phyloP scores from a whole-genome alignment of 2,797 vertebrate genomes.

The Scolopax bukidnonensis region DNA sequence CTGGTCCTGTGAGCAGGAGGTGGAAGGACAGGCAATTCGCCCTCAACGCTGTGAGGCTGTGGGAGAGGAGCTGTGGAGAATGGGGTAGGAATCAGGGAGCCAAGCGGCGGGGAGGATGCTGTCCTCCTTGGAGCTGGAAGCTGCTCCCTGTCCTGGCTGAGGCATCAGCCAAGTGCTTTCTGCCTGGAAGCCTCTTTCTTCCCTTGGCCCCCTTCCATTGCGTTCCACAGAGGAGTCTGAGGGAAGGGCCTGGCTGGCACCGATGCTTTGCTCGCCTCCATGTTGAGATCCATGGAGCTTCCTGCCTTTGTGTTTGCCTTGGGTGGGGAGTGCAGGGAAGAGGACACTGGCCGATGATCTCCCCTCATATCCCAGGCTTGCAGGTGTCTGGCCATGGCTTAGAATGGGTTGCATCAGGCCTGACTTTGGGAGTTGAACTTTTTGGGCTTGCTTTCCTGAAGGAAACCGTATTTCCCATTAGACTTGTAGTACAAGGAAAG shows the following conservation, averaged over 20 bases:
- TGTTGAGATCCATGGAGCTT: neutral
- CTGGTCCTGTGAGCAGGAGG: neutral
- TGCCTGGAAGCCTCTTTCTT: neutral
- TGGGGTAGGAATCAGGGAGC: neutral
- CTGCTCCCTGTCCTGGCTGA: slow-evolving; percentile 1
- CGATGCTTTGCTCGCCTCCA: neutral
- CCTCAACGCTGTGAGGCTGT: neutral
- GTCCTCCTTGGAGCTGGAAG: neutral
- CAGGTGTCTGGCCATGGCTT: neutral
- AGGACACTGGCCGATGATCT: neutral
- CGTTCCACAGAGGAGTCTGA: neutral
- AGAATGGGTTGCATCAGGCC: neutral
- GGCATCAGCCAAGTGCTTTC: neutral
- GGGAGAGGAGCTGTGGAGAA: neutral
- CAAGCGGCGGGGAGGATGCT: neutral
- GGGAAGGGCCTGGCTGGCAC: neutral
- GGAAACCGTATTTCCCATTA: neutral
- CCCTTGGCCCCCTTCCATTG: slow-evolving; percentile 3
- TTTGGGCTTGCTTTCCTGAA: neutral
- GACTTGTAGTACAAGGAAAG: neutral
- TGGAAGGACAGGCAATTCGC: neutral
- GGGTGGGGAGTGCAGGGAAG: neutral
- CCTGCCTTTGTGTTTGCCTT: neutral
- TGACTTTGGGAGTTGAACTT: neutral
- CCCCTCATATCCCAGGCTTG: neutral